Evolutionary conservation across 2,888 invertebrate species (phyloP).

Genomic region (Malthinus seriepunctatus): DNA sequence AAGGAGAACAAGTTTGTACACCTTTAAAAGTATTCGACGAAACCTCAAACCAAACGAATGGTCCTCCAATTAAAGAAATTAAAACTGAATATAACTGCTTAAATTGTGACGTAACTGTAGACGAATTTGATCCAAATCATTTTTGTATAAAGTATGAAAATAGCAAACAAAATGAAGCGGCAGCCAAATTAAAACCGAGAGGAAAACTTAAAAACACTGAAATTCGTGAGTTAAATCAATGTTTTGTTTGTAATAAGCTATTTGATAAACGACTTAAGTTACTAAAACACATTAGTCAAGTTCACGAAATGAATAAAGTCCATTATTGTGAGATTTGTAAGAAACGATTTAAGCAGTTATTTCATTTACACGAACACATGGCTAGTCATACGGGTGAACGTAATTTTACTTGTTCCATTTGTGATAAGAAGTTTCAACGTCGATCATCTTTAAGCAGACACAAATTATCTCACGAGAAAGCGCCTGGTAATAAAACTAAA

Average conservation of each 20-base stretch:
- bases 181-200: background rate
- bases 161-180: no score
- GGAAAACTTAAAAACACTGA: background rate
- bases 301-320: conserved; percentile 34
- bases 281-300: conserved; percentile 38
- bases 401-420: conserved; percentile 43
- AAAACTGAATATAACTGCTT: no score
- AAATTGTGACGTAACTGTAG: background rate
- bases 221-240: conserved; percentile 16
- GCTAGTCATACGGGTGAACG: conserved; percentile 45
- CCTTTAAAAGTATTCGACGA: background rate
- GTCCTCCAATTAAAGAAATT: no score
- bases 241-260: conserved; percentile 37
- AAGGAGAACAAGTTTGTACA: background rate
- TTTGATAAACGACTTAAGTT: conserved; percentile 40
- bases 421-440: conserved; percentile 45
- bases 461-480: conserved; percentile 41
- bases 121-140: background rate
- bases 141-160: no score
- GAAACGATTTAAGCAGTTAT: conserved; percentile 43
- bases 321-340: conserved; percentile 37
- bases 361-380: conserved; percentile 44
- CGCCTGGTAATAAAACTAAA: conserved; percentile 46
- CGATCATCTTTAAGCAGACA: conserved; percentile 45
- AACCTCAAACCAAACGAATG: no score